Evolutionary conservation across 2,888 invertebrate genomes (phyloP).

Genomic region (Hemistola chrysoprasaria): DNA sequence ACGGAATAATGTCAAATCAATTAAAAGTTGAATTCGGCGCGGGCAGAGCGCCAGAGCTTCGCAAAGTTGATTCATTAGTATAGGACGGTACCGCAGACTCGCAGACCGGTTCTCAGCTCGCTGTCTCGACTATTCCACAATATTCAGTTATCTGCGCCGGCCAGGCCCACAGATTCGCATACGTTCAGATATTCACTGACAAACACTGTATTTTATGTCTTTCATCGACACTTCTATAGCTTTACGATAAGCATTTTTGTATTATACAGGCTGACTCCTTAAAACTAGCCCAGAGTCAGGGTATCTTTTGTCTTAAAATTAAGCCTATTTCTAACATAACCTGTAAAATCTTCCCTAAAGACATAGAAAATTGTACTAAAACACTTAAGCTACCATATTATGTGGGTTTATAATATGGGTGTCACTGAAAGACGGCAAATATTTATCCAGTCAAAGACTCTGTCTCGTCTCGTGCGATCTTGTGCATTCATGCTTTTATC

Average conservation of each 20-base stretch:
- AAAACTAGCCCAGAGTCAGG: too few species aligned
- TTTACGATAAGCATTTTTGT: slow-evolving; percentile 2
- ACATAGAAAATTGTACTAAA: slow-evolving; percentile 21
- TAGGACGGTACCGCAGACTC: slow-evolving; percentile 47
- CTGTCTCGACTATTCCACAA: slow-evolving; percentile 39
- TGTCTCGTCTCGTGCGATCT: slow-evolving; percentile 27
- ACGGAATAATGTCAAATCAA: slow-evolving; percentile 79
- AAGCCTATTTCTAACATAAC: background rate
- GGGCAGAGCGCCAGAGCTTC: slow-evolving; percentile 60
- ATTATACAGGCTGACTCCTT: too few species aligned
- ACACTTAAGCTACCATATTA: too few species aligned
- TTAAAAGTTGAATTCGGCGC: slow-evolving; percentile 73
- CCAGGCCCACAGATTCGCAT: slow-evolving; percentile 42
- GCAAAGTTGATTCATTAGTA: slow-evolving; percentile 72
- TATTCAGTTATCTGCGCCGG: slow-evolving; percentile 51
- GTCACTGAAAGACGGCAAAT: slow-evolving; percentile 24
- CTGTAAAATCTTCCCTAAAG: slow-evolving; percentile 10
- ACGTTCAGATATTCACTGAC: slow-evolving; percentile 44
- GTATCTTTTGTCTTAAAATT: too few species aligned
- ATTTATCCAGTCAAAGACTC: slow-evolving; percentile 31
- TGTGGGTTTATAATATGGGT: slow-evolving; percentile 20
- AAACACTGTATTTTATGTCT: slow-evolving; percentile 41
- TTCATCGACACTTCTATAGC: slow-evolving; percentile 10
- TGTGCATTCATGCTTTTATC: slow-evolving; percentile 18
- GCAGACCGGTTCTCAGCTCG: slow-evolving; percentile 23